phyloP scores from a whole-genome alignment of 2,113 vertebrate species.

The Macrotis lagotis region DNA sequence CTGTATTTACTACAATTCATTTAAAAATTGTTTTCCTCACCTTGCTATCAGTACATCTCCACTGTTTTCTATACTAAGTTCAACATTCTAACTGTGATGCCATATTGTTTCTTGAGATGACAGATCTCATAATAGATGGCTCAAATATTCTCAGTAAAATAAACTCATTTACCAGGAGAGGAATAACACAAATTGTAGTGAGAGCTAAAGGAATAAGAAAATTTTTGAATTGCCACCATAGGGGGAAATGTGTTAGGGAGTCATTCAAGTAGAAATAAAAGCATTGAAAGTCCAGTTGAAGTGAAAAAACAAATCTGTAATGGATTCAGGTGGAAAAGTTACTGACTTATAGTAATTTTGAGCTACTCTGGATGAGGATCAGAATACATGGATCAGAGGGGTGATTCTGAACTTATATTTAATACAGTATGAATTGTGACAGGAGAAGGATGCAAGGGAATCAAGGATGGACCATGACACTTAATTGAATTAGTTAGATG shows the following conservation, averaged over 20 bases:
- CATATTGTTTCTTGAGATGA: neutral
- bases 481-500: neutral
- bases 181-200: neutral
- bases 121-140: neutral
- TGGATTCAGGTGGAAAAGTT: neutral
- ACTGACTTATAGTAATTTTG: neutral
- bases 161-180: neutral
- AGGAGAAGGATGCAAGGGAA: neutral
- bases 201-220: neutral
- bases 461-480: neutral
- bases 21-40: neutral
- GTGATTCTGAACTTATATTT: neutral
- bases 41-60: neutral
- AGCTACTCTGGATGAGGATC: neutral
- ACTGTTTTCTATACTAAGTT: neutral
- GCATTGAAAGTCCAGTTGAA: neutral
- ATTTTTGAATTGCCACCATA: neutral
- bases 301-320: neutral
- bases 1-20: neutral
- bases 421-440: neutral
- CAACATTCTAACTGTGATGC: neutral
- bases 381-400: neutral
- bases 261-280: neutral
- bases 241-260: neutral
- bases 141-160: neutral